Percentiles rank a stretch among this genome's conserved stretches.
These are phyloP conservation scores for Melipona bicolor DNA, from an alignment of 2,888 invertebrate genomes.

Conservation along the genomic window DNA sequence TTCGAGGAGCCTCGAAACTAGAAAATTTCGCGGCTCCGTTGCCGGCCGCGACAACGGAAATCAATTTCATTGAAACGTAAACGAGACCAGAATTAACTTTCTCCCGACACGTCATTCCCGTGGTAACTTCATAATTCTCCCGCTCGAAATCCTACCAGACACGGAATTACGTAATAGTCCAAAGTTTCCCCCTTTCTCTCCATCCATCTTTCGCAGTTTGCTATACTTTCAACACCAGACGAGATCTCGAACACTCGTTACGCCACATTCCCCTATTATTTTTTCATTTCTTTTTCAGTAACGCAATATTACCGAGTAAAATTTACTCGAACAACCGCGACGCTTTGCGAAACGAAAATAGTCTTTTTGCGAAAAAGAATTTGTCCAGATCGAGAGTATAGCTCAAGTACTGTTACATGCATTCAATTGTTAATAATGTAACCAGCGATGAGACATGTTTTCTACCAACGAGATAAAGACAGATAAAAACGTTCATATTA, in stretches of 20 bases:
- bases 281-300: neutral
- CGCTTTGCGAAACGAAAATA: constrained; percentile 12
- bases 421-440: too few species aligned
- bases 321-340: neutral
- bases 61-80: constrained; percentile 1
- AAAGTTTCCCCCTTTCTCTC: neutral
- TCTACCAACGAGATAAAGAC: too few species aligned
- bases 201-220: neutral
- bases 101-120: neutral
- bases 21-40: neutral
- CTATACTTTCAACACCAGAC: neutral
- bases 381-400: too few species aligned
- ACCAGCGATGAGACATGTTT: too few species aligned
- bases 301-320: neutral
- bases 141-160: neutral
- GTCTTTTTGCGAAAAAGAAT: too few species aligned
- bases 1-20: too few species aligned
- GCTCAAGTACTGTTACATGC: too few species aligned
- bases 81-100: constrained; percentile 6
- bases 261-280: neutral
- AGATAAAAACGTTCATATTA: too few species aligned
- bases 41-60: neutral
- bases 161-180: neutral
- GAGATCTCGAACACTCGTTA: neutral
- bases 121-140: neutral